phyloP scores from a whole-genome alignment of 1,140 invertebrate species.

The Drosophila saltans region DNA sequence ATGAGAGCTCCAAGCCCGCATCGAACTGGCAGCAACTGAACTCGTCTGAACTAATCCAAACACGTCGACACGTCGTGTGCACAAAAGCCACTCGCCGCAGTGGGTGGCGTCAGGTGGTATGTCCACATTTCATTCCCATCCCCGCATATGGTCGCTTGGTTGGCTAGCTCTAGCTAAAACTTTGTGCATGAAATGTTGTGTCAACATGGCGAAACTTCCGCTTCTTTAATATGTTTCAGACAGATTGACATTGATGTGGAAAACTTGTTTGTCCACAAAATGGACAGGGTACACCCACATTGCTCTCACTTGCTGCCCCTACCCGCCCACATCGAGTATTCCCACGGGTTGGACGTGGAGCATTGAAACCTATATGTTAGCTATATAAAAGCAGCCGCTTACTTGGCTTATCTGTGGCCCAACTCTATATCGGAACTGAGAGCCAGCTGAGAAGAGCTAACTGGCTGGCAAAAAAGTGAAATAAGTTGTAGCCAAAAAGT shows the following conservation, averaged over 20 bases:
- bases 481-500: constrained; percentile 66
- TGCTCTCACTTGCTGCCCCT: neutral
- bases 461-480: constrained; percentile 63
- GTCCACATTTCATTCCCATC: no score
- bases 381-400: constrained; percentile 19
- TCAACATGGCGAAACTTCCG: constrained; percentile 81
- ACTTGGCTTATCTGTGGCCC: constrained; percentile 23
- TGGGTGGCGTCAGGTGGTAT: constrained; percentile 40
- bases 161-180: constrained; percentile 43
- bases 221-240: constrained; percentile 81
- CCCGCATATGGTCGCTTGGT: no score
- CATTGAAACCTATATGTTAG: constrained; percentile 36
- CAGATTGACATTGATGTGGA: constrained; percentile 83
- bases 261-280: constrained; percentile 75
- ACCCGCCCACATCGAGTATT: constrained; percentile 27
- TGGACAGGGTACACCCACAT: constrained; percentile 50
- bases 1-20: constrained; percentile 39
- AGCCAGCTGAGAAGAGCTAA: constrained; percentile 48
- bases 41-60: constrained; percentile 65
- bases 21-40: constrained; percentile 37
- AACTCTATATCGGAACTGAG: constrained; percentile 5
- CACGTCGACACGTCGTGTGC: constrained; percentile 66
- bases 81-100: constrained; percentile 67
- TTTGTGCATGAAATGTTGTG: constrained; percentile 78
- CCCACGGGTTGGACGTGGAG: constrained; percentile 40